phyloP scores from a whole-genome alignment of 2,113 vertebrate species.

The Spilogale gracilis region DNA sequence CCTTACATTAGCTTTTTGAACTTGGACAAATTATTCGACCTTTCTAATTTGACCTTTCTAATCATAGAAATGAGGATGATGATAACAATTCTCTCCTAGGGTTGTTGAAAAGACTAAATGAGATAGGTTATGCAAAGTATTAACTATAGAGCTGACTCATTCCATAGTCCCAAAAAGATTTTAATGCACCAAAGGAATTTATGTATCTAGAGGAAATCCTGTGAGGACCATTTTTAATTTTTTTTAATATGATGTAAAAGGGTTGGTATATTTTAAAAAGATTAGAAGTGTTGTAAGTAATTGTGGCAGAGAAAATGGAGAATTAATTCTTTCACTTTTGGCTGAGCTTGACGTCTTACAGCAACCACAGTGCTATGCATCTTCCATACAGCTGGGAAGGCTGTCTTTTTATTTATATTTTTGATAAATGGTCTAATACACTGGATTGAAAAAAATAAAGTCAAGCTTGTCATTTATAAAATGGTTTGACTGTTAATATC shows the following conservation, averaged over 20 bases:
- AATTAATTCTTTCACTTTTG: constrained; percentile 11
- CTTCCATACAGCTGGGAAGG: not conserved
- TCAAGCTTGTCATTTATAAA: constrained; percentile 47
- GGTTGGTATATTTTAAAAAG: not conserved
- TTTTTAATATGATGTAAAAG: not conserved
- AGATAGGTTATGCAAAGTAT: not conserved
- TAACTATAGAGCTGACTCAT: not conserved
- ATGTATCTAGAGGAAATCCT: not conserved
- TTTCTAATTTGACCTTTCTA: not conserved
- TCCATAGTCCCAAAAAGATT: not conserved
- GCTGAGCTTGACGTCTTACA: not conserved
- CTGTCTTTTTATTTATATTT: not conserved
- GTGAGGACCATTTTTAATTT: not conserved
- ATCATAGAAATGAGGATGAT: not conserved
- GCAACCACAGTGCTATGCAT: not conserved
- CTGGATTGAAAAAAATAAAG: constrained; percentile 37
- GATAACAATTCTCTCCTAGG: not conserved
- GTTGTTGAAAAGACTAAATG: not conserved
- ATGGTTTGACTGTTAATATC: constrained; percentile 32
- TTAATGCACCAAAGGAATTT: constrained; percentile 42
- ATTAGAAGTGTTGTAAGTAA: constrained; percentile 24
- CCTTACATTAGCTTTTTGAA: not conserved
- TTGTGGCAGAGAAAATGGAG: constrained; percentile 35
- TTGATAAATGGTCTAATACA: constrained; percentile 52
- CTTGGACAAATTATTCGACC: not conserved